phyloP scores from a whole-genome alignment of 2,113 vertebrate species.

The Seriola quinqueradiata region DNA sequence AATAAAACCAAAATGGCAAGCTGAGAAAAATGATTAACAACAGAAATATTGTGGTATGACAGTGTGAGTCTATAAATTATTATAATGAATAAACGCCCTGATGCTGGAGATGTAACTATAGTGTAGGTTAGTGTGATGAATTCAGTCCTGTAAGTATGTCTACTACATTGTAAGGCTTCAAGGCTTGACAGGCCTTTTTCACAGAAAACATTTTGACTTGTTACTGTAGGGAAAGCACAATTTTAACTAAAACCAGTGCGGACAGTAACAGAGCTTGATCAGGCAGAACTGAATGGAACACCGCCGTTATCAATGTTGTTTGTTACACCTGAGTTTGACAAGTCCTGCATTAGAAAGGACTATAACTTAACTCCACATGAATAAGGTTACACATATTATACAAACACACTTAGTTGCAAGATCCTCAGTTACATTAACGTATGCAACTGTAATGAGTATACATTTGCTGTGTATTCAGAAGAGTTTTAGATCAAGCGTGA shows the following conservation, averaged over 20 bases:
- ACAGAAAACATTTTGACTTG: too few species aligned
- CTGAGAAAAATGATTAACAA: conserved; percentile 39
- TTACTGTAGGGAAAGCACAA: too few species aligned
- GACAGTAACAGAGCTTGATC: not conserved
- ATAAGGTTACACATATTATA: not conserved
- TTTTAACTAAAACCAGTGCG: not conserved
- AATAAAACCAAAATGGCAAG: conserved; percentile 41
- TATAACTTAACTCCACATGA: not conserved
- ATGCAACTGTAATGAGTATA: not conserved
- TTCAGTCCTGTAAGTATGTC: not conserved
- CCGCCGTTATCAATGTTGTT: not conserved
- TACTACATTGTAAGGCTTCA: not conserved
- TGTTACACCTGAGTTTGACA: not conserved
- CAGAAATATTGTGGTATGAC: conserved; percentile 19
- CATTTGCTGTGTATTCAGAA: not conserved
- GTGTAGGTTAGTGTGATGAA: conserved; percentile 19
- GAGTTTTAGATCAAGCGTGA: conserved; percentile 14
- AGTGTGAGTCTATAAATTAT: conserved; percentile 2
- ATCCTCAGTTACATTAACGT: not conserved
- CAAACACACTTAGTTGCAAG: not conserved
- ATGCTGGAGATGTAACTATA: conserved; percentile 17
- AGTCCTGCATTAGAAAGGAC: not conserved
- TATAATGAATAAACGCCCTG: not conserved
- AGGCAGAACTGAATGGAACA: not conserved
- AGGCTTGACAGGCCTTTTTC: too few species aligned